A percentile compares a stretch with the other conserved stretches of the same genome.
phyloP scores from a whole-genome alignment of 2,113 vertebrate species.

The Epinephelus moara region DNA sequence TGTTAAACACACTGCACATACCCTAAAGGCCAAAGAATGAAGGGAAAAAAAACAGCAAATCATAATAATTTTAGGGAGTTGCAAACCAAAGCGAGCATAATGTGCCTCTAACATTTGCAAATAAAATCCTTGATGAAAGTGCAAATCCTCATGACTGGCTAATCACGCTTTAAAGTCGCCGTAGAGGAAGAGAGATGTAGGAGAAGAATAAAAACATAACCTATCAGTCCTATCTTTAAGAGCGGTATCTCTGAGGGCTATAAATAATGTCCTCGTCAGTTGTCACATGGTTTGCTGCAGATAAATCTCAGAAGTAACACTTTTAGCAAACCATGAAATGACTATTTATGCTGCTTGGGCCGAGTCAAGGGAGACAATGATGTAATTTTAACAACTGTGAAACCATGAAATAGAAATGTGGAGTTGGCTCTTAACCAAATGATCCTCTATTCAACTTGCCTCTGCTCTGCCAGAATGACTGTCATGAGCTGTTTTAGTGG shows the following conservation, averaged over 20 bases:
- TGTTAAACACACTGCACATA: constrained; percentile 35
- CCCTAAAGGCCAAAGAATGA: constrained; percentile 32
- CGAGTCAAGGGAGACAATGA: constrained; percentile 54
- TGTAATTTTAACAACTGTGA: constrained; percentile 66
- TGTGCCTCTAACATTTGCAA: constrained; percentile 34
- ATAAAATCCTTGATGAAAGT: constrained; percentile 61
- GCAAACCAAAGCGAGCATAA: constrained; percentile 48
- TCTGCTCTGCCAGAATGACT: constrained; percentile 26
- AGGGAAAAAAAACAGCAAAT: constrained; percentile 19
- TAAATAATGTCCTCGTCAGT: constrained; percentile 43
- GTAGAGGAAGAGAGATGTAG: constrained; percentile 32
- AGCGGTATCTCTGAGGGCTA: constrained; percentile 35
- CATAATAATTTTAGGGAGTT: constrained; percentile 39
- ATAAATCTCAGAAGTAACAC: constrained; percentile 56
- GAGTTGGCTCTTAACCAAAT: constrained; percentile 45
- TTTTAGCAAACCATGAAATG: constrained; percentile 71
- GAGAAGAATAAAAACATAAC: constrained; percentile 58
- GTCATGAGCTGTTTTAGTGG: constrained; percentile 27
- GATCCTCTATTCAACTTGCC: constrained; percentile 28
- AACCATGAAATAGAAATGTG: constrained; percentile 70
- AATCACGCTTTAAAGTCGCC: constrained; percentile 46
- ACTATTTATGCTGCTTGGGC: constrained; percentile 54
- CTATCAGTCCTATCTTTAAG: constrained; percentile 46
- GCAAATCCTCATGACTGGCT: constrained; percentile 56
- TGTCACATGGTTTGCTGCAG: constrained; percentile 38